Conservation (phyloP, 2,888 invertebrate genomes). For the Pteria penguin region DNA sequence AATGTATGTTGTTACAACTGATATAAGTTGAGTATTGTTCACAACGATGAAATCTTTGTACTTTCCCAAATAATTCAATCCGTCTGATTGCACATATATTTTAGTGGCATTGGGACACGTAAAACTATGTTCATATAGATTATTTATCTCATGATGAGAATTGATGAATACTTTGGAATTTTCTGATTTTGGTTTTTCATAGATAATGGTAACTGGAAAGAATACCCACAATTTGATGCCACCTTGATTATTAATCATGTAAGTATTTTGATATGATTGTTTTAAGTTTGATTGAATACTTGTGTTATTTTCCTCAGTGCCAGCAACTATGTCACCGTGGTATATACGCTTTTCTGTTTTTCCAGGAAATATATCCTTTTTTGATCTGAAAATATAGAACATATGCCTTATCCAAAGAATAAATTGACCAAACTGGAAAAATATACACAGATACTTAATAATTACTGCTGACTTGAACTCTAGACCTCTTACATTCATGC, state of each 20-base stretch:
- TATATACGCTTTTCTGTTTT: no score
- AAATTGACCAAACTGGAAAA: no score
- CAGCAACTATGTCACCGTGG: no score
- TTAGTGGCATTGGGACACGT: slow-evolving; percentile 1
- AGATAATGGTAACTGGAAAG: slow-evolving; percentile 13
- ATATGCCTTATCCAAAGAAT: no score
- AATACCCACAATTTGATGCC: slow-evolving; percentile 4
- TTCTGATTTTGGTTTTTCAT: slow-evolving; percentile 17
- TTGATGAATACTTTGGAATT: no score
- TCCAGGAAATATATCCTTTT: no score
- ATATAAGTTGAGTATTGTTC: slow-evolving; percentile 14
- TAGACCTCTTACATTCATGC: no score
- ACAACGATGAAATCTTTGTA: not conserved
- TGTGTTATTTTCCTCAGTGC: not conserved
- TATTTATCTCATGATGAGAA: not conserved
- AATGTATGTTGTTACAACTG: slow-evolving; percentile 3
- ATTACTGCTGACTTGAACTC: no score
- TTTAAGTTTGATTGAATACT: not conserved
- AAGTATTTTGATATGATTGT: slow-evolving; percentile 14
- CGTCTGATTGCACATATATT: slow-evolving; percentile 14
- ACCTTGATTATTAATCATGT: slow-evolving; percentile 2
- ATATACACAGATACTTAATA: no score
- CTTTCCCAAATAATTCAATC: slow-evolving; percentile 10
- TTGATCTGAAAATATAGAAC: no score
- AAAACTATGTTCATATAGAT: not conserved